Evolutionary conservation across 1,140 invertebrate genomes (phyloP).

Genomic region (Danaus plexippus): DNA sequence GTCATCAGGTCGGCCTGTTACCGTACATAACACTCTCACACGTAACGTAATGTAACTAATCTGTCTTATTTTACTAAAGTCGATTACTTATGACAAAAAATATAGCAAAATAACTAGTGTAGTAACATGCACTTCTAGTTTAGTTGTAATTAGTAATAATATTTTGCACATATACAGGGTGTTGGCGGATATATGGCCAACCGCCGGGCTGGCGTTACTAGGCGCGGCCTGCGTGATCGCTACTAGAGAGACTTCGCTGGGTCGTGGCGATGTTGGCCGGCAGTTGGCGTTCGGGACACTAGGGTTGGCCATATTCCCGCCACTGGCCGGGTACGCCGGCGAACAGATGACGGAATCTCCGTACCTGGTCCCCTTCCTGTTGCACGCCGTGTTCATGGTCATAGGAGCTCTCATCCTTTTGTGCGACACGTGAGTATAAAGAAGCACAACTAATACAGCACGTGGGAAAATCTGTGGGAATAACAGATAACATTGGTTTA

Average conservation of each 20-base stretch:
- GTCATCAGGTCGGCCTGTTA: slow-evolving; percentile 61
- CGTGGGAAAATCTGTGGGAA: no score
- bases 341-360: slow-evolving; percentile 46
- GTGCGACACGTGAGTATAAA: slow-evolving; percentile 69
- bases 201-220: slow-evolving; percentile 78
- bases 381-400: slow-evolving; percentile 75
- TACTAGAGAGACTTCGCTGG: slow-evolving; percentile 82
- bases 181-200: slow-evolving; percentile 83
- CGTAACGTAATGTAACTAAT: no score
- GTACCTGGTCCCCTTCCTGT: slow-evolving; percentile 72
- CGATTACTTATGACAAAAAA: no score
- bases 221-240: slow-evolving; percentile 85
- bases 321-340: slow-evolving; percentile 75
- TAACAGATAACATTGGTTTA: no score
- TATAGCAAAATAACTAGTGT: no score
- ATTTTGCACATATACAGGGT: slow-evolving; percentile 62
- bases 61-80: no score
- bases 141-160: slow-evolving; percentile 5
- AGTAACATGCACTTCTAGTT: not conserved
- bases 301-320: slow-evolving; percentile 80
- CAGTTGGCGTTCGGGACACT: slow-evolving; percentile 84
- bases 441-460: no score
- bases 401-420: slow-evolving; percentile 77
- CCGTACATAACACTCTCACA: not conserved
- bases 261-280: slow-evolving; percentile 84